Evolutionary conservation across 1,140 invertebrate species (phyloP).

Genomic region (Stenopsyche tienmushanensis): DNA sequence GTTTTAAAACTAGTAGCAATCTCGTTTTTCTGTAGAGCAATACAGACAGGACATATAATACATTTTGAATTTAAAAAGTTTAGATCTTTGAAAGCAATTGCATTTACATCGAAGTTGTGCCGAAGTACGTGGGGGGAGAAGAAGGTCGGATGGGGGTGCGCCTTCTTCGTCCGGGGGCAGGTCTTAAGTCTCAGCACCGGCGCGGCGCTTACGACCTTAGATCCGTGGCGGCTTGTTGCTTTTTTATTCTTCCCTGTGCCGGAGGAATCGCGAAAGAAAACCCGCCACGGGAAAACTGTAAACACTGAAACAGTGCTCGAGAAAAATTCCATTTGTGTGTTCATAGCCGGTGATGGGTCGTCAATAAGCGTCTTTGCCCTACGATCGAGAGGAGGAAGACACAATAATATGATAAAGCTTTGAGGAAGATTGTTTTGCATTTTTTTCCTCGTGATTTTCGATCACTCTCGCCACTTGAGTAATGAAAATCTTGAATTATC

Average conservation of each 20-base stretch:
- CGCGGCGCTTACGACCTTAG: background rate
- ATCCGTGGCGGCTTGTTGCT: background rate
- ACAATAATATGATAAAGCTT: conserved; percentile 16
- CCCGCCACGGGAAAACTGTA: conserved; percentile 17
- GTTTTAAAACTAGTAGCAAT: conserved; percentile 31
- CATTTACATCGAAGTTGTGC: conserved; percentile 39
- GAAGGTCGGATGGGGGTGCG: background rate
- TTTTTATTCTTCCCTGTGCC: too few relatives aligned
- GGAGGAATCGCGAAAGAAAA: too few relatives aligned
- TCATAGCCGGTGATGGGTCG: conserved; percentile 26
- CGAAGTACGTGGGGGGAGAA: conserved; percentile 6
- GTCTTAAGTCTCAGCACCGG: background rate
- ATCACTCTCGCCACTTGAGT: background rate
- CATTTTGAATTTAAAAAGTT: conserved; percentile 40
- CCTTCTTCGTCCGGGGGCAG: background rate
- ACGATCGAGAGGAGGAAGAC: background rate
- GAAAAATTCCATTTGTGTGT: conserved; percentile 24
- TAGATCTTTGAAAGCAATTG: conserved; percentile 36
- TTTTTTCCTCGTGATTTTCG: conserved; percentile 7
- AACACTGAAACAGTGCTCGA: conserved; percentile 18
- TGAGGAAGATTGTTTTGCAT: conserved; percentile 26
- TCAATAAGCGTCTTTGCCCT: conserved; percentile 25
- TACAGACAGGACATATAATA: conserved; percentile 25
- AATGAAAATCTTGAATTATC: background rate
- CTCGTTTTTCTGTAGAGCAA: conserved; percentile 25